Evolutionary conservation across 1,140 invertebrate genomes (phyloP), one percentile per base, ranked within the genome.

Genomic region (Lanistes nyassanus): DNA sequence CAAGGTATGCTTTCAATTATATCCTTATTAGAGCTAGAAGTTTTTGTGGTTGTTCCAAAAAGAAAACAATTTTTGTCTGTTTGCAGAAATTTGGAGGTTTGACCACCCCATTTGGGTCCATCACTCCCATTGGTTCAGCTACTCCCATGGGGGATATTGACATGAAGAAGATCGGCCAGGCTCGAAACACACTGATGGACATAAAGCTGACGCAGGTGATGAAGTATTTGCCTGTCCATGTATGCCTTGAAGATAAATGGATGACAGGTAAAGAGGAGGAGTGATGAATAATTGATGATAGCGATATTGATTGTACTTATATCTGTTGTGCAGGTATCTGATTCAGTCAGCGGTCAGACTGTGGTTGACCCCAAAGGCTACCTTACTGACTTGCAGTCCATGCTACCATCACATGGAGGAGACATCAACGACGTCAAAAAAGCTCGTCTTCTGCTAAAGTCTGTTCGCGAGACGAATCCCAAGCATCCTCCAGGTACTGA

Each of bases 391-490:
- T 90, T 99, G 42, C 97, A 99, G 86, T 98, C 96, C 55, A 99
- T 99, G 97, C 96, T 99, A 81, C 98, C 98, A 0, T 96, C 96
- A 26, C 97, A 98, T 89, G 97, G 97, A 11, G 97, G 97, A 16
- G 98, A 99, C 88, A 99, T 99, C 39, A 98, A 97, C 90, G 98
- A 99, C 86, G 98, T 99, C 7, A 99, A 99, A 88, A 99, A 99
- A 89, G 98, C 97, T 0, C 91, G 98, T 76, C 89, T 99, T n/a
- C 89, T 99, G 21, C 88, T 99, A 2, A 99, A 99, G 87, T 99
- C 97, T 60, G 97, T 99, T 0, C 91, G 98, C 66, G 98, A 99
- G 90, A 76, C 78, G 64, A 79, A 79, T 60, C 78, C 78, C 13
- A 79, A 79, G 47, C 77, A 79, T 68, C 77, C 77, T 9, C 78